phyloP scores from a whole-genome alignment of 1,140 invertebrate genomes.

The Drosophila pallidifrons region DNA sequence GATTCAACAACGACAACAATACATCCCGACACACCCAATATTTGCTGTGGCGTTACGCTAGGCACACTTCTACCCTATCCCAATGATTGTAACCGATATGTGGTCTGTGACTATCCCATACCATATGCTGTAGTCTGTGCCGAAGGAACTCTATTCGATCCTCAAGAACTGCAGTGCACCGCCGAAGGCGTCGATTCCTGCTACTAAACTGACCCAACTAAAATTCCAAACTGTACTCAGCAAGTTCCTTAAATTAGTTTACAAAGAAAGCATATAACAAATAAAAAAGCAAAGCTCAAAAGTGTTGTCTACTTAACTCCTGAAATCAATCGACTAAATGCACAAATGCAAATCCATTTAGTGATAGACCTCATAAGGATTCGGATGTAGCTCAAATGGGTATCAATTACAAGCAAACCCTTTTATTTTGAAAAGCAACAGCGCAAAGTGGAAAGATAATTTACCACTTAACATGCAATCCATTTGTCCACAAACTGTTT shows the following conservation, averaged over 20 bases:
- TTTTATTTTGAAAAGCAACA: conserved; percentile 40
- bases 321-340: conserved; percentile 58
- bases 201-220: background rate
- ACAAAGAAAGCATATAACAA: background rate
- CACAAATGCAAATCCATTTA: conserved; percentile 46
- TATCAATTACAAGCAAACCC: conserved; percentile 74
- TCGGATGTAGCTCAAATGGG: conserved; percentile 8
- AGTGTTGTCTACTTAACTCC: background rate
- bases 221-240: no score
- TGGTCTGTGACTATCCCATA: conserved; percentile 67
- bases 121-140: conserved; percentile 46
- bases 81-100: conserved; percentile 56
- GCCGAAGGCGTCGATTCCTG: background rate
- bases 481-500: conserved; percentile 57
- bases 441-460: conserved; percentile 58
- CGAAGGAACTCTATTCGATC: conserved; percentile 37
- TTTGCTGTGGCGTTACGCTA: conserved; percentile 51
- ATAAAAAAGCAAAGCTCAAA: conserved; percentile 1
- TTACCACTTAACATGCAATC: conserved; percentile 71
- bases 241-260: background rate
- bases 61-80: conserved; percentile 66
- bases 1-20: conserved; percentile 24
- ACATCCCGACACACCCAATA: conserved; percentile 51
- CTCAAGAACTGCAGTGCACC: conserved; percentile 25
- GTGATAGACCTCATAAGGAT: conserved; percentile 10